These are phyloP conservation scores for Luperina testacea DNA, from an alignment of 2,888 invertebrate genomes.

Conservation along the genomic window DNA sequence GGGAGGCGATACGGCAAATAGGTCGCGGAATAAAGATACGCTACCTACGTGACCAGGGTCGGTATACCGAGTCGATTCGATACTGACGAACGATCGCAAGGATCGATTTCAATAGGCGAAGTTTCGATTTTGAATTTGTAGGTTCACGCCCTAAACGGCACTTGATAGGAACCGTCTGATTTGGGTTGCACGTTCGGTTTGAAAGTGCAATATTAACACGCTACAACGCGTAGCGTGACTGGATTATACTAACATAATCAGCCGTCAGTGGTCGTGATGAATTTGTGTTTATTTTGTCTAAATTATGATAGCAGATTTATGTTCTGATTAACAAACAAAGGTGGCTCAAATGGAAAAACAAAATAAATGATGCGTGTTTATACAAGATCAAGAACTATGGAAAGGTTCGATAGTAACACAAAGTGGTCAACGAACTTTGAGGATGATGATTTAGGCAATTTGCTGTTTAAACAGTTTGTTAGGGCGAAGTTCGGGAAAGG, in stretches of 20 bases:
- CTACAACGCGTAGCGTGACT: constrained; percentile 53
- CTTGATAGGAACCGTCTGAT: constrained; percentile 51
- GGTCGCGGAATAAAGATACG: constrained; percentile 73
- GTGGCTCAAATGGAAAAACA: background rate
- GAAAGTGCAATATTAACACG: constrained; percentile 56
- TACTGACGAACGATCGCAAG: constrained; percentile 66
- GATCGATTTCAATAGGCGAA: constrained; percentile 61
- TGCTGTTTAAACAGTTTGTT: constrained; percentile 13
- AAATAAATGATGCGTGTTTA: background rate
- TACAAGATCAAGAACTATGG: background rate
- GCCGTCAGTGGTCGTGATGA: constrained; percentile 27
- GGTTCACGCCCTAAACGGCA: constrained; percentile 57
- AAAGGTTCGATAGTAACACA: constrained; percentile 5
- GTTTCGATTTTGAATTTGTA: constrained; percentile 65
- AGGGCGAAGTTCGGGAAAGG: background rate
- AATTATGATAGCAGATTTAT: constrained; percentile 23
- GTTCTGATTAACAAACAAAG: constrained; percentile 15
- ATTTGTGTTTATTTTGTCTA: constrained; percentile 26
- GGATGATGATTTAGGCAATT: constrained; percentile 20
- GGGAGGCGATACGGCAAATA: constrained; percentile 72
- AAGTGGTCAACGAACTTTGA: constrained; percentile 12
- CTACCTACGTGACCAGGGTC: constrained; percentile 70
- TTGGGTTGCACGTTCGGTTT: constrained; percentile 42
- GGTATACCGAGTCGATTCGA: constrained; percentile 62
- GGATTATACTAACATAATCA: constrained; percentile 36